phyloP scores from a whole-genome alignment of 2,888 invertebrate species.

The Troides oblongomaculatus region DNA sequence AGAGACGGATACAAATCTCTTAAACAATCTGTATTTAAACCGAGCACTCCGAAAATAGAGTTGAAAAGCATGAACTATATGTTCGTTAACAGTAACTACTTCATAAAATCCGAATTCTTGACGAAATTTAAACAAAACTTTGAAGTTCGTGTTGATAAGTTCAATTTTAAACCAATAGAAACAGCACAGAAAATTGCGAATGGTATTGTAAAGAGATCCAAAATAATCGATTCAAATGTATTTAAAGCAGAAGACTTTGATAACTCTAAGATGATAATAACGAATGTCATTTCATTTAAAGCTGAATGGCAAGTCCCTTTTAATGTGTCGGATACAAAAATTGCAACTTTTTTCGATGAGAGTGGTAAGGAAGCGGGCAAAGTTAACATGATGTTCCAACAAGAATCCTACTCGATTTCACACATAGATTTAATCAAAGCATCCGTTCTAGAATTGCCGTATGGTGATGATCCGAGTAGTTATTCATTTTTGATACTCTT shows the following conservation, averaged over 20 bases:
- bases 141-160: constrained; percentile 50
- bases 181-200: constrained; percentile 52
- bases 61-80: constrained; percentile 60
- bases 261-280: constrained; percentile 81
- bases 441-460: constrained; percentile 83
- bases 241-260: constrained; percentile 69
- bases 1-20: constrained; percentile 50
- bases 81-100: constrained; percentile 56
- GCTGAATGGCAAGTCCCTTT: constrained; percentile 84
- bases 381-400: constrained; percentile 87
- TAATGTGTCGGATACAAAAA: constrained; percentile 73
- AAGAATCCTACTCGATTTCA: constrained; percentile 77
- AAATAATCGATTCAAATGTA: constrained; percentile 56
- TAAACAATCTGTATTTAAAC: constrained; percentile 46
- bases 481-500: constrained; percentile 82
- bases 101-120: constrained; percentile 41
- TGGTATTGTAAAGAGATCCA: constrained; percentile 54
- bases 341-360: constrained; percentile 80
- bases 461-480: constrained; percentile 69
- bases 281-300: constrained; percentile 85
- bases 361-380: constrained; percentile 64
- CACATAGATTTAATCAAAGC: constrained; percentile 75
- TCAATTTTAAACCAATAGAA: constrained; percentile 54
- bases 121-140: constrained; percentile 51
- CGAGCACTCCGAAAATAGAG: constrained; percentile 49